Evolutionary conservation across 2,888 invertebrate species (phyloP), one percentile per base, ranked within the genome.

Genomic region (Diarsia brunnea): DNA sequence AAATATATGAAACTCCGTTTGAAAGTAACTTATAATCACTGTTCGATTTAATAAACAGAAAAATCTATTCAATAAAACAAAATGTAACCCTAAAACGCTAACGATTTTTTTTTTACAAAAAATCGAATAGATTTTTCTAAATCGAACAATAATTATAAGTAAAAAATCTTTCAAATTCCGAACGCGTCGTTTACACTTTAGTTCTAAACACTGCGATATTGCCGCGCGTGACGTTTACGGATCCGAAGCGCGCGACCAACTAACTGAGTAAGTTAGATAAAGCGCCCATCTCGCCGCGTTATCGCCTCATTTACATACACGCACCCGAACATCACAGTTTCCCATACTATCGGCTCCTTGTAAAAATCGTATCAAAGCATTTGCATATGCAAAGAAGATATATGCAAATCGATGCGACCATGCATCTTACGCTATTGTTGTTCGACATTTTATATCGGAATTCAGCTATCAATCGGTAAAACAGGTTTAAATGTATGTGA

Each of bases 271-370:
- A 88, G 85, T 88, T 90, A 94, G 94, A 95, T 95, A 95, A 95
- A 93, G 90, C 90, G 84, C 89, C 90, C 92, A 90, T 90, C 90
- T 88, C 91, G 81, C 78, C 90, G 91, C 92, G 92, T 95, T 96
- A 96, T 96, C 96, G 94, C 87, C 89, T 91, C 92, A 96, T 96
- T 96, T 94, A 89, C 95, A 96, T 96, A 95, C 91, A 95, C 91
- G 90, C 89, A 90, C 91, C 91, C 91, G 90, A 91, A 92, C 89
- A 79, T 80, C 84, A 83, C 85, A 88, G 87, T 88, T 95, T 95
- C 95, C 95, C 95, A 95, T 95, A 94, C 92, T 88, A 89, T 88
- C 86, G 86, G 84, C 91, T 92, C 89, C 93, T 91, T 88, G 84
- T 90, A 91, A 91, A 92, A 92, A 92, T 93, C 90, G 92, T 90